A percentile compares a stretch with the other conserved stretches of the same genome.
These are phyloP conservation scores for Campylomormyrus tamandua DNA, from an alignment of 2,113 vertebrate genomes.

Conservation along the genomic window DNA sequence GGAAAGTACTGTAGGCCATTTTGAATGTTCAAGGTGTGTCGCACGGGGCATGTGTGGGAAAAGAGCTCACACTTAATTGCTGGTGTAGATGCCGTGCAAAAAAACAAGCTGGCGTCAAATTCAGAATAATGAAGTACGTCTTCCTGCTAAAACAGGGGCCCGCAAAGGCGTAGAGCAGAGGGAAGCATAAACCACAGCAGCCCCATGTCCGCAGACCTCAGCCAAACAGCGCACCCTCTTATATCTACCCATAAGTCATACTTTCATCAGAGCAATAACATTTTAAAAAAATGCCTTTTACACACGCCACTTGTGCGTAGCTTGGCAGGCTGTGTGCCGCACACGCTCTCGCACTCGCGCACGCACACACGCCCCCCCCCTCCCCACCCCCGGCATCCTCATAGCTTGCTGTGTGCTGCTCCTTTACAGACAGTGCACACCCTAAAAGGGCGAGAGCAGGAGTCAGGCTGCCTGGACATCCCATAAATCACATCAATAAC, in stretches of 20 bases:
- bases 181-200: not conserved
- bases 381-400: not conserved
- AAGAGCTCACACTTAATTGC: not conserved
- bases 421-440: not conserved
- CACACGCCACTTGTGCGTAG: not conserved
- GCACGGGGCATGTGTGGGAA: not conserved
- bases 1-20: not conserved
- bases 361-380: not conserved
- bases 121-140: not conserved
- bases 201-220: not conserved
- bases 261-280: conserved; percentile 8
- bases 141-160: not conserved
- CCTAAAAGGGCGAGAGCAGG: conserved; percentile 47
- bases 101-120: not conserved
- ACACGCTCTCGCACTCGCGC: not conserved
- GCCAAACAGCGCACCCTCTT: not conserved
- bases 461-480: conserved; percentile 42
- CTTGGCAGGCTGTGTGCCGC: not conserved
- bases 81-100: not conserved
- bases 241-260: not conserved
- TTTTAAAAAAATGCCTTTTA: not conserved
- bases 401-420: not conserved
- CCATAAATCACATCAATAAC: conserved; percentile 70
- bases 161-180: not conserved
- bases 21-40: not conserved